Percentiles rank a stretch among this genome's conserved stretches.
Conservation (phyloP, 2,888 invertebrate genomes). For the Acanthosoma haemorrhoidale region DNA sequence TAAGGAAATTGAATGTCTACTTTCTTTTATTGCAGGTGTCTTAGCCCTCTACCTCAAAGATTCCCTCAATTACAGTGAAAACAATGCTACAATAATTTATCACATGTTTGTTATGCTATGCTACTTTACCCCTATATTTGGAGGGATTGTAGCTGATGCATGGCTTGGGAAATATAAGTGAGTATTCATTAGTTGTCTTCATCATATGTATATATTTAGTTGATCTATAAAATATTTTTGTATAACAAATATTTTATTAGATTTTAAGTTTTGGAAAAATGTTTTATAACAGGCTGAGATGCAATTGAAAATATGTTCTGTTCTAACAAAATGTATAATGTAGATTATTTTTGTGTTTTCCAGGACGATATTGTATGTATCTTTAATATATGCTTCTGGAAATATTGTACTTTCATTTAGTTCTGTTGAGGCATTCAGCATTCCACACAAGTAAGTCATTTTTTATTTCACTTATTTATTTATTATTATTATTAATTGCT, state of each 20-base stretch:
- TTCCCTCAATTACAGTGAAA: conserved; percentile 65
- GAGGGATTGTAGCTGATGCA: conserved; percentile 91
- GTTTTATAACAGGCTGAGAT: too few species aligned
- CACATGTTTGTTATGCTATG: conserved; percentile 85
- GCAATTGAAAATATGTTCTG: too few species aligned
- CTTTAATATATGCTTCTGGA: conserved; percentile 59
- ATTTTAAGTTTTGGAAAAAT: too few species aligned
- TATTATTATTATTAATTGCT: too few species aligned
- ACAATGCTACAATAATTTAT: conserved; percentile 77
- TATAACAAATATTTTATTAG: too few species aligned
- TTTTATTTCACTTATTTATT: too few species aligned
- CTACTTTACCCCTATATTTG: conserved; percentile 82
- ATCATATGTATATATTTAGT: too few species aligned
- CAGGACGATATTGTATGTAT: conserved; percentile 81
- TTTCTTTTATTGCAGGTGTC: conserved; percentile 83
- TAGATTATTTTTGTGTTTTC: too few species aligned
- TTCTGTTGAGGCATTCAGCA: conserved; percentile 35
- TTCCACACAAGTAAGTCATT: conserved; percentile 38
- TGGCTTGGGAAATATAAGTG: conserved; percentile 81
- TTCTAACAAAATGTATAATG: too few species aligned
- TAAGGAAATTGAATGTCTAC: too few species aligned
- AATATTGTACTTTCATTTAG: conserved; percentile 41
- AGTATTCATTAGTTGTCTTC: too few species aligned
- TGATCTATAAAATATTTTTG: too few species aligned
- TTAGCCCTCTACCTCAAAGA: conserved; percentile 80